Conservation (phyloP, 2,797 vertebrate genomes). For the Sebastes hubbsi region DNA sequence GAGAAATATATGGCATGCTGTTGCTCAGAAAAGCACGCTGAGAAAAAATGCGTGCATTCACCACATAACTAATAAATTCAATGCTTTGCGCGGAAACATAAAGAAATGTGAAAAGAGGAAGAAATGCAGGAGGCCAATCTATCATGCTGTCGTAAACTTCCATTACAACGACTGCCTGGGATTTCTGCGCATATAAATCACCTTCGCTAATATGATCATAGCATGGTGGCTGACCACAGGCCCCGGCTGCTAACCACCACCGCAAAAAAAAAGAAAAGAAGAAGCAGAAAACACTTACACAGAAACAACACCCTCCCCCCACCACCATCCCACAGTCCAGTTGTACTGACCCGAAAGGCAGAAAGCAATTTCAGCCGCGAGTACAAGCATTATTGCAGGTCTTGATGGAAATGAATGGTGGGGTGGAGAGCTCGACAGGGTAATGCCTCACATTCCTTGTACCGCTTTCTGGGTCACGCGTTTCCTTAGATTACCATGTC, state of each 20-base stretch:
- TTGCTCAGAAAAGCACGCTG: slow-evolving; percentile 60
- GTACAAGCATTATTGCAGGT: slow-evolving; percentile 80
- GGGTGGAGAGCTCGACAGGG: slow-evolving; percentile 66
- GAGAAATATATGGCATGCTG: slow-evolving; percentile 52
- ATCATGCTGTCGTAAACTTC: slow-evolving; percentile 72
- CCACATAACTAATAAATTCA: slow-evolving; percentile 70
- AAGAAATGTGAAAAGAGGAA: slow-evolving; percentile 3
- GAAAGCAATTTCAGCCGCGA: slow-evolving; percentile 82
- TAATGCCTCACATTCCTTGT: slow-evolving; percentile 73
- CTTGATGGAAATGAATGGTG: slow-evolving; percentile 74
- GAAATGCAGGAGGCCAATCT: slow-evolving; percentile 56
- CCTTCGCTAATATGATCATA: slow-evolving; percentile 78
- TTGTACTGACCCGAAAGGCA: slow-evolving; percentile 67
- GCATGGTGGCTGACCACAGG: slow-evolving; percentile 71
- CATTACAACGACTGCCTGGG: slow-evolving; percentile 61
- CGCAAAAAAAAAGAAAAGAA: neutral
- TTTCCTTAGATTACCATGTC: slow-evolving; percentile 42
- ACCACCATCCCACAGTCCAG: neutral
- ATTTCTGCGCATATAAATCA: slow-evolving; percentile 82
- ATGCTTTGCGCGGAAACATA: slow-evolving; percentile 27
- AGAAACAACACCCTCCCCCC: slow-evolving; percentile 23
- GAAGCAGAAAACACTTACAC: slow-evolving; percentile 32
- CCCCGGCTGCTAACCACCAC: slow-evolving; percentile 24
- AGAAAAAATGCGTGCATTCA: slow-evolving; percentile 54
- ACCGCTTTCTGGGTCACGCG: slow-evolving; percentile 67